These are phyloP conservation scores for Sitophilus oryzae DNA, from an alignment of 1,140 invertebrate species.

Conservation along the genomic window DNA sequence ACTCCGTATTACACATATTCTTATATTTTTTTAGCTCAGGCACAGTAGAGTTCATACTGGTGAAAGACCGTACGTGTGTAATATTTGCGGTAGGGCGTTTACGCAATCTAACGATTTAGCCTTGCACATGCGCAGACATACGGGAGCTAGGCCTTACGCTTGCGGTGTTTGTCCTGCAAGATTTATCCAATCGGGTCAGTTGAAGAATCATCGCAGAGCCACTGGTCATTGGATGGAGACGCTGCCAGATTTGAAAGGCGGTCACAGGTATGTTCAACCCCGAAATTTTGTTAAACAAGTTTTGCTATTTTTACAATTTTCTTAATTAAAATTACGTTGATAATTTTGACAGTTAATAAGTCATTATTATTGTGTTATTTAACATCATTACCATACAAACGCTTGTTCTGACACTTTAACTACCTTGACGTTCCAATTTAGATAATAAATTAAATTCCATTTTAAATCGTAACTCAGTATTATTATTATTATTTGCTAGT, in stretches of 20 bases:
- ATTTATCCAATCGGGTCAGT: slow-evolving; percentile 44
- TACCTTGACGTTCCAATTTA: too few species aligned
- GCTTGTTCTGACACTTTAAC: too few species aligned
- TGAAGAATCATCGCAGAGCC: slow-evolving; percentile 40
- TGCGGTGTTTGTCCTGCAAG: slow-evolving; percentile 42
- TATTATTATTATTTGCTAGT: too few species aligned
- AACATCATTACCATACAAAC: too few species aligned
- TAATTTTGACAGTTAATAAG: too few species aligned
- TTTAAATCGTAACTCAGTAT: too few species aligned
- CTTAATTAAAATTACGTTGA: too few species aligned
- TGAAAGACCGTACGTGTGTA: slow-evolving; percentile 47
- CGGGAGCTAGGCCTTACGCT: slow-evolving; percentile 41
- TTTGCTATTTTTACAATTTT: too few species aligned
- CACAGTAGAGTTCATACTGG: slow-evolving; percentile 45
- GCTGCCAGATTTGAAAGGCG: slow-evolving; percentile 42
- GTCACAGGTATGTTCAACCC: slow-evolving; percentile 35
- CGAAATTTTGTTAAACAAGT: too few species aligned
- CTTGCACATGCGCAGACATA: slow-evolving; percentile 44
- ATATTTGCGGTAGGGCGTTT: slow-evolving; percentile 43
- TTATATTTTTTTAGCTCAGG: slow-evolving; percentile 39
- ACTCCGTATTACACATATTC: too few species aligned
- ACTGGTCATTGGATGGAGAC: slow-evolving; percentile 44
- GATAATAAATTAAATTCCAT: too few species aligned
- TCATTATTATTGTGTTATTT: too few species aligned
- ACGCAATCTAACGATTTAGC: slow-evolving; percentile 47